Percentiles rank a stretch among this genome's conserved stretches.
Conservation (phyloP, 2,797 vertebrate genomes). For the Sebastiscus tertius region DNA sequence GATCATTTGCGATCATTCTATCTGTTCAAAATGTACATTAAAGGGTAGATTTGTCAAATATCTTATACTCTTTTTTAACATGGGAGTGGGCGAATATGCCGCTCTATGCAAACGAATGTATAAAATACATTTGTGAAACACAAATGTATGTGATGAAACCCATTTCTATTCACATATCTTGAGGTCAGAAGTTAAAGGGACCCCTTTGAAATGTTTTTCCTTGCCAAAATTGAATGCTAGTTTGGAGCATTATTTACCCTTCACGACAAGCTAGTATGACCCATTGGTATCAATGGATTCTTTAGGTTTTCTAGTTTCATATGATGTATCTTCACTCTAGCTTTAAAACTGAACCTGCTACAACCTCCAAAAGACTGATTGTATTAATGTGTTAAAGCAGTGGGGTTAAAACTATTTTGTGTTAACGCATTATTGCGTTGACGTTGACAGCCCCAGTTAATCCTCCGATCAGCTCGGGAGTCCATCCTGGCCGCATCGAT, state of each 20-base stretch:
- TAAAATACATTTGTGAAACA: neutral
- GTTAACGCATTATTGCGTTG: neutral
- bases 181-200: neutral
- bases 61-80: neutral
- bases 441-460: neutral
- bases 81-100: neutral
- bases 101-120: neutral
- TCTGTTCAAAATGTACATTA: neutral
- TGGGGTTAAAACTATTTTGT: neutral
- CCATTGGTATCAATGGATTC: neutral
- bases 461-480: neutral
- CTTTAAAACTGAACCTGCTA: neutral
- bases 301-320: neutral
- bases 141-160: neutral
- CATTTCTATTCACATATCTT: neutral
- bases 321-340: neutral
- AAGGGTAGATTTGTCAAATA: neutral
- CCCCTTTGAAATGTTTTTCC: neutral
- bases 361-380: neutral
- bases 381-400: neutral
- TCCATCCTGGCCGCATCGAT: neutral
- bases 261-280: neutral
- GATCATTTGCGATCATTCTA: too few species aligned
- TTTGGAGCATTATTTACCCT: neutral
- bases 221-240: fast-evolving